Evolutionary conservation across 2,888 invertebrate genomes (phyloP).

Genomic region (Drosophila bunnanda): DNA sequence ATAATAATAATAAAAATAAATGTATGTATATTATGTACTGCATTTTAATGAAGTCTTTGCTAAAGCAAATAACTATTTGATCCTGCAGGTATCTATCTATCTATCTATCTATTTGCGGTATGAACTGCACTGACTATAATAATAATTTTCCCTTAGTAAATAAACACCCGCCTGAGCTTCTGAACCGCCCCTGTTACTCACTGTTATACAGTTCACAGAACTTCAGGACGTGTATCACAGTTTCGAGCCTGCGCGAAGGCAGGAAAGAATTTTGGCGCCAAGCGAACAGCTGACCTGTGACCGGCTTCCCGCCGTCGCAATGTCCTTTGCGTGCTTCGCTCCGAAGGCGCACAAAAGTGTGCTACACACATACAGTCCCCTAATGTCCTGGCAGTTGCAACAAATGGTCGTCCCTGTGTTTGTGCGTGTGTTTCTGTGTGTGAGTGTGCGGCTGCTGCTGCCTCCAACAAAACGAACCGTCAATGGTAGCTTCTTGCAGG

Average conservation of each 20-base stretch:
- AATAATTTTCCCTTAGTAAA: not conserved
- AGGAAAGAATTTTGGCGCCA: constrained; percentile 70
- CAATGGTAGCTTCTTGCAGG: constrained; percentile 73
- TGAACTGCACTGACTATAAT: too few relatives aligned
- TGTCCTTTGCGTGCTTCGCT: constrained; percentile 6
- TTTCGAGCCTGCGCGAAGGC: constrained; percentile 54
- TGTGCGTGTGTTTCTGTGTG: not conserved
- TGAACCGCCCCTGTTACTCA: constrained; percentile 51
- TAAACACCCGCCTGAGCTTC: not conserved
- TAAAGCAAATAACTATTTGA: too few relatives aligned
- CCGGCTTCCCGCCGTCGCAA: constrained; percentile 31
- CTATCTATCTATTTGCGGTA: too few relatives aligned
- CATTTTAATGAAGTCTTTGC: too few relatives aligned
- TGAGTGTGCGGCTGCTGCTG: constrained; percentile 34
- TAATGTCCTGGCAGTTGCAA: constrained; percentile 48
- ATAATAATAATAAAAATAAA: too few relatives aligned
- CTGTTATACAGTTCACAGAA: constrained; percentile 44
- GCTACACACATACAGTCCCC: constrained; percentile 37
- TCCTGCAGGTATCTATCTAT: too few relatives aligned
- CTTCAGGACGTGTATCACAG: constrained; percentile 57
- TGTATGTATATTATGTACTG: too few relatives aligned
- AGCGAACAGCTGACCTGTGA: constrained; percentile 62
- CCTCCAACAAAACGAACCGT: constrained; percentile 37
- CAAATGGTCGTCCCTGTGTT: constrained; percentile 23
- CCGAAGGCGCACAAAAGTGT: constrained; percentile 51